These are phyloP conservation scores for Plodia interpunctella DNA, from an alignment of 1,140 invertebrate genomes.

Conservation along the genomic window DNA sequence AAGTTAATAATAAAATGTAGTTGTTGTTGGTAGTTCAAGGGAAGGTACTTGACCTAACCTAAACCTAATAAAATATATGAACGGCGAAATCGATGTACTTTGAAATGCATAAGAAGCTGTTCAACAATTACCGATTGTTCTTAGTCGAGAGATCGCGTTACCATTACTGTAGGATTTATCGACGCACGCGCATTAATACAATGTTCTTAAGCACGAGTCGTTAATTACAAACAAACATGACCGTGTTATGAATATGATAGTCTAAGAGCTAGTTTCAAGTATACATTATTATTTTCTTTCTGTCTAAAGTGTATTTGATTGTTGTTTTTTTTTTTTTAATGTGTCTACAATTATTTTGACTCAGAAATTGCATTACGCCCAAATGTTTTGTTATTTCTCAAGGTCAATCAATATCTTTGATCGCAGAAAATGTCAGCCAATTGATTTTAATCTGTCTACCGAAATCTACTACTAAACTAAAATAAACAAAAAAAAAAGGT, in stretches of 20 bases:
- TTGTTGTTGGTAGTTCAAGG: too few relatives aligned
- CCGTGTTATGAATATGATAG: slow-evolving; percentile 36
- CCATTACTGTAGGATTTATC: slow-evolving; percentile 59
- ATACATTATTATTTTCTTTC: not conserved
- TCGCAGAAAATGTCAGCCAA: too few relatives aligned
- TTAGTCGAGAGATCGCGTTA: slow-evolving; percentile 41
- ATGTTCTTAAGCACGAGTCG: slow-evolving; percentile 59
- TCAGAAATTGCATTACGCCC: too few relatives aligned
- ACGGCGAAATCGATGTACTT: not conserved
- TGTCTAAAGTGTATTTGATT: too few relatives aligned
- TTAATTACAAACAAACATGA: slow-evolving; percentile 70
- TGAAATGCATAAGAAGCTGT: not conserved
- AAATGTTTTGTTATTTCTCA: too few relatives aligned
- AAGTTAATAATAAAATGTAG: too few relatives aligned
- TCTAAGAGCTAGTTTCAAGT: slow-evolving; percentile 18
- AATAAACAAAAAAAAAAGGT: too few relatives aligned
- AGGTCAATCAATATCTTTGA: too few relatives aligned
- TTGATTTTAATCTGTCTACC: too few relatives aligned
- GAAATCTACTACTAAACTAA: too few relatives aligned
- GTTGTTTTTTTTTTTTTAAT: too few relatives aligned
- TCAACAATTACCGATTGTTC: slow-evolving; percentile 55
- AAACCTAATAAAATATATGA: not conserved
- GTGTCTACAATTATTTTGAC: too few relatives aligned
- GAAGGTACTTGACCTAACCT: not conserved
- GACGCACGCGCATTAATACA: slow-evolving; percentile 50